Percentiles rank a stretch among this genome's conserved stretches.
Evolutionary conservation across 64 coral and sea anemone species (phyloP).

Genomic region (Montipora cactus): DNA sequence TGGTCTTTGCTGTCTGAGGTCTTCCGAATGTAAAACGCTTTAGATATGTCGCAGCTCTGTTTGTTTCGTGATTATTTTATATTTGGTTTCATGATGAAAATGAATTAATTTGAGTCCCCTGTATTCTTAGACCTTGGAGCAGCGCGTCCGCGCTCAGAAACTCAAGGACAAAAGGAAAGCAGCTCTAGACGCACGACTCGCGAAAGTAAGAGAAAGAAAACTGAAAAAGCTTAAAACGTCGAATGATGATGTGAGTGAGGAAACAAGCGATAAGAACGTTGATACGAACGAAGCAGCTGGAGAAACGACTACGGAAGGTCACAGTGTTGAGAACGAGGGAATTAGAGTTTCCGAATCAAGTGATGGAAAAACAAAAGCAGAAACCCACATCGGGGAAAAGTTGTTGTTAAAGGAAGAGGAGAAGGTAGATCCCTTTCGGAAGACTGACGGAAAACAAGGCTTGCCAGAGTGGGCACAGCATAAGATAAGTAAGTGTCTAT

Average conservation of each 20-base stretch:
- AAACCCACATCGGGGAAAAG: background rate
- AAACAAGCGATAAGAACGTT: background rate
- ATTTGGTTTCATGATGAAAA: no score
- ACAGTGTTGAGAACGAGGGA: background rate
- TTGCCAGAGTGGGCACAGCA: conserved; percentile 84
- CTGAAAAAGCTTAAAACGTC: conserved; percentile 71
- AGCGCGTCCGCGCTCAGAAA: conserved; percentile 82
- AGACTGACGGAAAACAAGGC: conserved; percentile 16
- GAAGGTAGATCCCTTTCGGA: background rate
- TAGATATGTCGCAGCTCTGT: no score
- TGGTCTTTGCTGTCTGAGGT: no score
- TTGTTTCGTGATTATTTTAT: no score
- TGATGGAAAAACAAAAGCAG: background rate
- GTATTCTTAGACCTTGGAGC: conserved; percentile 83
- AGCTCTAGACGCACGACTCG: conserved; percentile 87
- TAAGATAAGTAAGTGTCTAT: conserved; percentile 66
- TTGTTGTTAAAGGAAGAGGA: background rate
- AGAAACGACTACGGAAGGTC: background rate
- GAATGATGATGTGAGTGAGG: conserved; percentile 16
- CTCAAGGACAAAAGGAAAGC: conserved; percentile 94
- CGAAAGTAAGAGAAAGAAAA: conserved; percentile 91
- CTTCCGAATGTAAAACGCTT: no score
- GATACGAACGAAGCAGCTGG: background rate
- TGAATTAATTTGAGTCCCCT: background rate
- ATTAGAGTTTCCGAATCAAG: background rate